Evolutionary conservation across 2,113 vertebrate species (phyloP).

Genomic region (Trochalopteron elliotii): DNA sequence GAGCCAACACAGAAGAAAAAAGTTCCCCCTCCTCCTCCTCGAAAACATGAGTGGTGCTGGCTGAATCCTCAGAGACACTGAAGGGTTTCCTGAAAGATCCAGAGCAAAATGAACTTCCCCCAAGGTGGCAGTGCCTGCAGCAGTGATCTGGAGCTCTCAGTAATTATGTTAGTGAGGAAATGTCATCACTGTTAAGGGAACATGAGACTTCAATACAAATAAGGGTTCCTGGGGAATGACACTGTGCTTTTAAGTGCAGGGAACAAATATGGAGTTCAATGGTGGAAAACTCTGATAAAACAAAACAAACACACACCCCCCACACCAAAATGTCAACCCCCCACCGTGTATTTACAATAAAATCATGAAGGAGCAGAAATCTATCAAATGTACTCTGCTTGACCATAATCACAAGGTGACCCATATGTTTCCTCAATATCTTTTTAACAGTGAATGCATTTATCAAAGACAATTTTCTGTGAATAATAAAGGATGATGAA

Average conservation of each 20-base stretch:
- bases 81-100: neutral
- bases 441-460: constrained; percentile 11
- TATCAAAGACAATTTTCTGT: constrained; percentile 57
- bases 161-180: neutral
- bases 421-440: neutral
- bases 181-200: neutral
- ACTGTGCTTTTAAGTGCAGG: neutral
- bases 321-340: neutral
- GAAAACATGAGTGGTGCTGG: neutral
- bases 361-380: neutral
- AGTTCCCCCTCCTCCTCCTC: neutral
- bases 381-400: neutral
- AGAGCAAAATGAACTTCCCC: neutral
- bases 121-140: neutral
- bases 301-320: neutral
- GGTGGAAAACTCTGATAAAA: neutral
- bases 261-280: neutral
- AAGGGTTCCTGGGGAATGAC: neutral
- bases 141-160: neutral
- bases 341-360: neutral
- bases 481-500: constrained; percentile 47
- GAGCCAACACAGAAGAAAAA: neutral
- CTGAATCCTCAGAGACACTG: neutral
- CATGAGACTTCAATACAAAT: neutral
- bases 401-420: constrained; percentile 56